Conservation (phyloP, 2,888 invertebrate genomes). For the Latheticus oryzae region DNA sequence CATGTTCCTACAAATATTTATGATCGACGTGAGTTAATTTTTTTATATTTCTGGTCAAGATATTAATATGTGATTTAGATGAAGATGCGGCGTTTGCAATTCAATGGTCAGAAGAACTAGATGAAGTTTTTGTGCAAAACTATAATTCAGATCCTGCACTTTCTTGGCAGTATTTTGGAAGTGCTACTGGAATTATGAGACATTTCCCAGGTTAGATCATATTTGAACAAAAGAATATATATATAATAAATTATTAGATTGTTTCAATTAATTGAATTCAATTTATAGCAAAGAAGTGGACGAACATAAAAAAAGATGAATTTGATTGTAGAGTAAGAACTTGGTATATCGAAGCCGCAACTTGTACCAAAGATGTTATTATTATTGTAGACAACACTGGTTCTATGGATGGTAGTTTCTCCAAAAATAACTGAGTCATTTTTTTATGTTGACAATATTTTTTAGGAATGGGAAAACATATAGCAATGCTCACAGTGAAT, state of each 20-base stretch:
- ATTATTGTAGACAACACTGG: slow-evolving; percentile 96
- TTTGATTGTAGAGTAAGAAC: slow-evolving; percentile 94
- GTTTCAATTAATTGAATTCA: not conserved
- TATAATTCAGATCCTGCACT: slow-evolving; percentile 89
- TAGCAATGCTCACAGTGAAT: slow-evolving; percentile 87
- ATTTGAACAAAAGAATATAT: not conserved
- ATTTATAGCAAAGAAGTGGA: slow-evolving; percentile 52
- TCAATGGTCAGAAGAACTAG: slow-evolving; percentile 89
- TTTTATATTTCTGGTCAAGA: no score
- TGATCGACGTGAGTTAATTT: slow-evolving; percentile 77
- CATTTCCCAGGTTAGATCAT: slow-evolving; percentile 78
- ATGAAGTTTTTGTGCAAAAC: slow-evolving; percentile 86
- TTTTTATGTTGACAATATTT: slow-evolving; percentile 15
- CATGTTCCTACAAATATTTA: slow-evolving; percentile 96
- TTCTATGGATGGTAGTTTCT: slow-evolving; percentile 86
- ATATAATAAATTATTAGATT: not conserved
- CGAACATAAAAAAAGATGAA: slow-evolving; percentile 64
- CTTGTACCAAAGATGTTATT: slow-evolving; percentile 96
- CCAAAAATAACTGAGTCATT: slow-evolving; percentile 1
- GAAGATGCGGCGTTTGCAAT: slow-evolving; percentile 78
- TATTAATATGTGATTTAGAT: slow-evolving; percentile 52
- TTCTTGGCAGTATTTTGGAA: slow-evolving; percentile 98
- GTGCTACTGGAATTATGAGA: slow-evolving; percentile 90
- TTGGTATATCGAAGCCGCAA: slow-evolving; percentile 98
- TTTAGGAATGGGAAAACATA: slow-evolving; percentile 69